Conservation (phyloP, 2,797 vertebrate species). For the Hemibagrus guttatus region DNA sequence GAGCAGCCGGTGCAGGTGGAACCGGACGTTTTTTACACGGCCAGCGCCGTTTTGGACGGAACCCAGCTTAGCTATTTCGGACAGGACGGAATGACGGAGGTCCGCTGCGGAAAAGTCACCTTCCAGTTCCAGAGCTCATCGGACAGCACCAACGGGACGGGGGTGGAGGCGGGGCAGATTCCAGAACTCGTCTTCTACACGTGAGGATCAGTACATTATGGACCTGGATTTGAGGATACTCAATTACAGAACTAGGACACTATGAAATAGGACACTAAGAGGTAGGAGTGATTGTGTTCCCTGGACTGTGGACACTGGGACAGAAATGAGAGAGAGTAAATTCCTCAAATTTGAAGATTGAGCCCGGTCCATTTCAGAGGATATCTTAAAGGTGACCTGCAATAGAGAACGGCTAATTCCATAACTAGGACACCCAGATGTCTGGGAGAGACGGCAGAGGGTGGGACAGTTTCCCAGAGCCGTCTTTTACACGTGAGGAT, state of each 20-base stretch:
- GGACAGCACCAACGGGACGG: constrained; percentile 97
- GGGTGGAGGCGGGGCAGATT: constrained; percentile 97
- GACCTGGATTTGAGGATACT: constrained; percentile 60
- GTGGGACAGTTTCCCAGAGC: not conserved
- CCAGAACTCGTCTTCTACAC: constrained; percentile 98
- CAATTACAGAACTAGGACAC: constrained; percentile 20
- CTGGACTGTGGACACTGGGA: not conserved
- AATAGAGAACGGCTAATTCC: constrained; percentile 53
- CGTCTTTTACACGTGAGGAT: not conserved
- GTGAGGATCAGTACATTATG: constrained; percentile 65
- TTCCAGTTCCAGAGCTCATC: constrained; percentile 99
- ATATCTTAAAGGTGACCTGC: constrained; percentile 25
- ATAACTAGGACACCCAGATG: constrained; percentile 17
- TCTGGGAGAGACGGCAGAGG: not conserved
- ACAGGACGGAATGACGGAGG: constrained; percentile 98
- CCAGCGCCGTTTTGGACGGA: constrained; percentile 92
- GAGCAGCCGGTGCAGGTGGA: constrained; percentile 97
- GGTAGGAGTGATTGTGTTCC: not conserved
- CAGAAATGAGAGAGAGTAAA: not conserved
- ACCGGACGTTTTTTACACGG: constrained; percentile 93
- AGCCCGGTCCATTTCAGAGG: constrained; percentile 58
- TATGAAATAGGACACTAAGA: constrained; percentile 15
- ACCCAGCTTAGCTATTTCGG: constrained; percentile 97
- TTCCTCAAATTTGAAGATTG: not conserved
- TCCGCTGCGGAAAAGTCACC: constrained; percentile 93